Conservation (phyloP, 2,113 vertebrate species). For the Toxotes jaculatrix region DNA sequence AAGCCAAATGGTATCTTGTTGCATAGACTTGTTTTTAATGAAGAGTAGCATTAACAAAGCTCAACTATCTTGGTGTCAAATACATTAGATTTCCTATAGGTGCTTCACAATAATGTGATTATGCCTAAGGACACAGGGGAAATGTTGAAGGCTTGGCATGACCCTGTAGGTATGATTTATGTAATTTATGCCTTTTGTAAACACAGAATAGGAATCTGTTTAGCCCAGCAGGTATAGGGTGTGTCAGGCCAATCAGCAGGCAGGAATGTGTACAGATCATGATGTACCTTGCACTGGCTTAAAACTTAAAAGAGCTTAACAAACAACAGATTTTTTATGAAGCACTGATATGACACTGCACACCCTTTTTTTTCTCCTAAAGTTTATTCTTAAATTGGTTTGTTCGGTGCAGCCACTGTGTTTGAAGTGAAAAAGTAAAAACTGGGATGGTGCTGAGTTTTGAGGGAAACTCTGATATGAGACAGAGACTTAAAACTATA, state of each 20-base stretch:
- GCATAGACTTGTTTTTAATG: no score
- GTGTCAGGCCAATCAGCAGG: background rate
- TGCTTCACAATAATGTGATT: background rate
- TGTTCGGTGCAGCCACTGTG: background rate
- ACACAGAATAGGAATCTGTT: background rate
- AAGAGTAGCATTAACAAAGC: no score
- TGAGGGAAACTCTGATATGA: background rate
- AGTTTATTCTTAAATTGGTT: background rate
- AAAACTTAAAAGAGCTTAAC: background rate
- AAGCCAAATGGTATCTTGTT: no score
- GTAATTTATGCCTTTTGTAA: background rate
- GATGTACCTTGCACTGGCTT: background rate
- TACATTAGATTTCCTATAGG: background rate
- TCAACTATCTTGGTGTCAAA: background rate
- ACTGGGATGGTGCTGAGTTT: background rate
- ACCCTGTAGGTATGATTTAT: background rate
- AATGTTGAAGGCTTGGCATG: background rate
- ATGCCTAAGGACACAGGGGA: background rate
- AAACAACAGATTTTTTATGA: background rate
- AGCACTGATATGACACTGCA: background rate
- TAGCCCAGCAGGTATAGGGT: background rate
- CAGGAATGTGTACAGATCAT: background rate
- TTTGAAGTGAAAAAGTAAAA: background rate
- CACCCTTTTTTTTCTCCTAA: background rate
- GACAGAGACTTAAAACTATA: background rate